Conservation (phyloP, 2,888 invertebrate genomes). For the Ypsolopha scabrella region DNA sequence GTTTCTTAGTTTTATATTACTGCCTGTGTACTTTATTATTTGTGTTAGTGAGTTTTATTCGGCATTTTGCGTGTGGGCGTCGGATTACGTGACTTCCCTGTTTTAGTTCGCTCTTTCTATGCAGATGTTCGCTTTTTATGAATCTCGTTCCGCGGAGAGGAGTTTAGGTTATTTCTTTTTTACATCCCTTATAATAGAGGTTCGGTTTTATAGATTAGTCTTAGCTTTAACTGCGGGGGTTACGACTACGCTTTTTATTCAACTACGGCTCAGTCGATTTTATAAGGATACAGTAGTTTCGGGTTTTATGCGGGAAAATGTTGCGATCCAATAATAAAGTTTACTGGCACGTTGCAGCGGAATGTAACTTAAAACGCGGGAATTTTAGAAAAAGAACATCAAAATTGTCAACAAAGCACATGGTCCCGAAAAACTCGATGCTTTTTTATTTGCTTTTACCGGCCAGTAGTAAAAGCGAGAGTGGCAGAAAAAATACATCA, state of each 20-base stretch:
- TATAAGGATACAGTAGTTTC: background rate
- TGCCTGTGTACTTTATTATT: conserved; percentile 63
- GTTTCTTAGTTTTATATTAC: conserved; percentile 72
- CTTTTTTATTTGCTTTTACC: conserved; percentile 62
- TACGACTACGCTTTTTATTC: conserved; percentile 4
- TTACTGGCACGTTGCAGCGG: background rate
- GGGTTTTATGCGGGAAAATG: conserved; percentile 1
- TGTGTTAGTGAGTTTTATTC: conserved; percentile 51
- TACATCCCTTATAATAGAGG: conserved; percentile 7
- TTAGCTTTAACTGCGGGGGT: conserved; percentile 6
- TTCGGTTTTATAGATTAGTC: conserved; percentile 9
- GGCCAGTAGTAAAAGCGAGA: conserved; percentile 56
- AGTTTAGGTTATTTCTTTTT: conserved; percentile 7
- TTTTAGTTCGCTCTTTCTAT: conserved; percentile 5
- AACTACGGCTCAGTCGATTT: background rate
- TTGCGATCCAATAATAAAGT: background rate
- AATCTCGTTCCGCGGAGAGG: conserved; percentile 6
- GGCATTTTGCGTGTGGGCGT: conserved; percentile 21
- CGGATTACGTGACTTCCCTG: conserved; percentile 22
- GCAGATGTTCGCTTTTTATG: conserved; percentile 10
- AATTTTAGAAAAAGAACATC: conserved; percentile 29
- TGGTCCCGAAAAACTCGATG: conserved; percentile 35
- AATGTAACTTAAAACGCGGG: background rate
- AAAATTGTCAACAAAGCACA: conserved; percentile 23
- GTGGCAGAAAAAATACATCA: conserved; percentile 55